Evolutionary conservation across 2,888 invertebrate genomes (phyloP), one percentile per base, ranked within the genome.

Genomic region (Chrysomela aeneicollis): DNA sequence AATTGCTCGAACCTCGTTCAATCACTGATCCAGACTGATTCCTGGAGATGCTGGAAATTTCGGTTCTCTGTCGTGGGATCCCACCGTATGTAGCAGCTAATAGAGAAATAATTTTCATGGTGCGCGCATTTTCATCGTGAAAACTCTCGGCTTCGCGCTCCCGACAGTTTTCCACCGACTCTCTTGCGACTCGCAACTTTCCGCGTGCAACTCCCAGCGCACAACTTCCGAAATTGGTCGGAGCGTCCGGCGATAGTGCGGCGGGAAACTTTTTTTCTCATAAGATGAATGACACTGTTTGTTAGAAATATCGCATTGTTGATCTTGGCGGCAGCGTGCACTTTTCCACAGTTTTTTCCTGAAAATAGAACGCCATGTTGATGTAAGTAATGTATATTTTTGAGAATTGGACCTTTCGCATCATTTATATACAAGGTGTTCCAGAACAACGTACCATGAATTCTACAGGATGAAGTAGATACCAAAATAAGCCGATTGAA

Each of bases 121-220:
- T 55, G 55, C 55, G 55, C 55, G 1, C 21, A 12, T 42, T 21
- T 19, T 37, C 2, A 55, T 55, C 55, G 21, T 26, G 18, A 42
- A 55, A 55, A 42, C n/a, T 21, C 22, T 55, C n/a, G 37, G 19
- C 19, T 32, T 54, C 17, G 17, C 21, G 26, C 55, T 15, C 12
- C 42, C 42, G 37, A 21, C 55, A 55, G 55, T 55, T 42, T 55
- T 55, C 55, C 55, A 35, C 9, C 42, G 55, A 22, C 55, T 37
- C 22, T 42, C 19, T n/a, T 37, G 22, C 26, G 26, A 42, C 22
- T 15, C 37, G 42, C 55, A 55, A 55, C 55, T 55, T 18, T 42
- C 42, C 10, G n/a, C 15, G n/a, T 19, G 19, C 22, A 55, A 55
- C 21, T 55, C 22, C 22, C n/a, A 1, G n/a, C 42, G n/a, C 12